phyloP scores from a whole-genome alignment of 2,113 vertebrate species.

The Phasianus colchicus region DNA sequence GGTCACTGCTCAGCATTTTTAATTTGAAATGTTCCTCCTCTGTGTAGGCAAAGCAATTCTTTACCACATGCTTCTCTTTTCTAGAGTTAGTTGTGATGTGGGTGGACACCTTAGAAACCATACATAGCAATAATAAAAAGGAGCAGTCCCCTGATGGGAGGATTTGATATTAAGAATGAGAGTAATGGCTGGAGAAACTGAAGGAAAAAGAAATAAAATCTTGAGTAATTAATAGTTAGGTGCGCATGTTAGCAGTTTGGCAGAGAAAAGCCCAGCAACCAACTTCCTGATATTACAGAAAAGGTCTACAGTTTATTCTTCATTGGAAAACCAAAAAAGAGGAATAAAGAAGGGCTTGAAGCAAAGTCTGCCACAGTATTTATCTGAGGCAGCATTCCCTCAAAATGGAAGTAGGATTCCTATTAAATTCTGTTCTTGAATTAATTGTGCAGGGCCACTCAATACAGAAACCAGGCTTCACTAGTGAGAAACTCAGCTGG shows the following conservation, averaged over 20 bases:
- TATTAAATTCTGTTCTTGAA: background rate
- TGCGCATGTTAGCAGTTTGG: background rate
- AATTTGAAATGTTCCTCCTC: background rate
- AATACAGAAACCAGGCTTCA: background rate
- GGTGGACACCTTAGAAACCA: conserved; percentile 62
- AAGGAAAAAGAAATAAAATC: background rate
- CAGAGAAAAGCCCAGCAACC: conserved; percentile 33
- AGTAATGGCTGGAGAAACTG: background rate
- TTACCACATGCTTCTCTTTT: conserved; percentile 21
- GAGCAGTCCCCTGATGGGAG: conserved; percentile 33
- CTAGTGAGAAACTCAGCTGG: background rate
- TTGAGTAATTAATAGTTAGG: conserved; percentile 47
- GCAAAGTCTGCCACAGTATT: background rate
- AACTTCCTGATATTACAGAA: background rate
- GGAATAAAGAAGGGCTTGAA: background rate
- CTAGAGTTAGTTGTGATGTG: conserved; percentile 24
- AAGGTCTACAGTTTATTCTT: conserved; percentile 36
- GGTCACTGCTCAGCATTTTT: background rate
- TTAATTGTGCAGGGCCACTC: background rate
- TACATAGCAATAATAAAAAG: conserved; percentile 3
- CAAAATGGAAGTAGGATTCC: background rate
- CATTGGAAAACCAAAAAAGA: background rate
- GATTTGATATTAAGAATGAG: conserved; percentile 40
- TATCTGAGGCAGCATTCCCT: background rate
- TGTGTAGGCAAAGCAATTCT: conserved; percentile 50